These are phyloP conservation scores for Spicauda simplicius DNA, from an alignment of 2,888 invertebrate genomes.

Conservation along the genomic window DNA sequence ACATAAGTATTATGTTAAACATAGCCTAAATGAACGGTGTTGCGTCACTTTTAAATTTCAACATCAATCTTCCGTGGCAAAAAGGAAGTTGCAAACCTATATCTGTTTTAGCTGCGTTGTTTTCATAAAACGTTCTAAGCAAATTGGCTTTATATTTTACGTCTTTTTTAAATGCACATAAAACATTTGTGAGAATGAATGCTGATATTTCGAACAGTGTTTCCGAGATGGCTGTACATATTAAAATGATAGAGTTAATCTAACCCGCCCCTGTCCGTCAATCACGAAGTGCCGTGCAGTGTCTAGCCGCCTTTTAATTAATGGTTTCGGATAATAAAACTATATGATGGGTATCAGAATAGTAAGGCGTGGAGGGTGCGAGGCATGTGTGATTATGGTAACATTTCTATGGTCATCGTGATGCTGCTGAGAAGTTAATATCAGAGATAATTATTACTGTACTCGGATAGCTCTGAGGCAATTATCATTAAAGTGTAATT, in stretches of 20 bases:
- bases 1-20: too few species aligned
- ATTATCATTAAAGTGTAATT: too few species aligned
- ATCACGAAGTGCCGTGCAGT: constrained; percentile 18
- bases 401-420: neutral
- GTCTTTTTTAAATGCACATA: neutral
- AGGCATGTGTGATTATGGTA: neutral
- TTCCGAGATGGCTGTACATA: constrained; percentile 13
- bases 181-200: constrained; percentile 1
- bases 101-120: too few species aligned
- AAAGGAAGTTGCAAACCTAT: too few species aligned
- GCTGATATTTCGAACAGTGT: neutral
- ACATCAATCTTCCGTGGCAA: too few species aligned
- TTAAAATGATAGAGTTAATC: constrained; percentile 11
- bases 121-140: too few species aligned
- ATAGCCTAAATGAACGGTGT: too few species aligned
- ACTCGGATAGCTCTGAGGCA: too few species aligned
- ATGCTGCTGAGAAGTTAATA: neutral
- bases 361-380: neutral
- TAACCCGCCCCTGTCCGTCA: constrained; percentile 11
- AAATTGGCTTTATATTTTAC: too few species aligned
- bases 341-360: constrained; percentile 13
- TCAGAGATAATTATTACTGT: constrained; percentile 7
- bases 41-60: too few species aligned
- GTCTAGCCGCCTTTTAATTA: constrained; percentile 39
- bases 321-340: constrained; percentile 35